phyloP scores from a whole-genome alignment of 2,888 invertebrate genomes.

The Thecocarcelia acutangulata region DNA sequence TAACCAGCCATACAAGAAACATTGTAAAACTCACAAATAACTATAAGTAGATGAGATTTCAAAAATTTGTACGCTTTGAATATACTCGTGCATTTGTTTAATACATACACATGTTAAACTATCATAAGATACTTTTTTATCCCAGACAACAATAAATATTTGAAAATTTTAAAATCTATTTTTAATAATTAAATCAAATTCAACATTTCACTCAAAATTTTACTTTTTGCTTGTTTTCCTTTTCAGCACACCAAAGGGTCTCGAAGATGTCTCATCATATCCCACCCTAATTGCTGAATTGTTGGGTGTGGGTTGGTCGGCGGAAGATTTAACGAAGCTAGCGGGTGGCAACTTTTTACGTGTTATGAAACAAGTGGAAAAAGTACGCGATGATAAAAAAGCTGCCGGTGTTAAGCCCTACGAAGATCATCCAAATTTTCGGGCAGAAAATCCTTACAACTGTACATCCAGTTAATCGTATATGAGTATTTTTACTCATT shows the following conservation, averaged over 20 bases:
- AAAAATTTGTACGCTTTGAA: too few relatives aligned
- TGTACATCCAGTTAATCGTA: constrained; percentile 81
- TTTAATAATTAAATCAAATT: too few relatives aligned
- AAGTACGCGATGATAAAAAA: constrained; percentile 87
- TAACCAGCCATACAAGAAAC: too few relatives aligned
- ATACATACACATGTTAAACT: too few relatives aligned
- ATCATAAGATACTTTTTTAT: too few relatives aligned
- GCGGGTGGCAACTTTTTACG: constrained; percentile 89
- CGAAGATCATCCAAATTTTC: constrained; percentile 84
- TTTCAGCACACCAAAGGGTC: constrained; percentile 89
- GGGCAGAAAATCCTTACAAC: constrained; percentile 81
- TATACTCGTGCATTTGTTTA: too few relatives aligned
- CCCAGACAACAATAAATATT: too few relatives aligned
- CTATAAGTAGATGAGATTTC: too few relatives aligned
- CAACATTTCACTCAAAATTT: background rate
- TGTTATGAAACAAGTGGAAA: constrained; percentile 85
- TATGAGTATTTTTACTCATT: constrained; percentile 67
- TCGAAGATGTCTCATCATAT: constrained; percentile 91
- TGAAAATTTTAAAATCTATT: too few relatives aligned
- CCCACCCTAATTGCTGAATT: constrained; percentile 90
- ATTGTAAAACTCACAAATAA: too few relatives aligned
- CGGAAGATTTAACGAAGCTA: constrained; percentile 89
- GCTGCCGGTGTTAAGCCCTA: constrained; percentile 87
- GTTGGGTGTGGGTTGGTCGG: constrained; percentile 90
- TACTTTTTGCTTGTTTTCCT: background rate